Conservation (phyloP, 2,888 invertebrate species). For the Scaptomyza parva region DNA sequence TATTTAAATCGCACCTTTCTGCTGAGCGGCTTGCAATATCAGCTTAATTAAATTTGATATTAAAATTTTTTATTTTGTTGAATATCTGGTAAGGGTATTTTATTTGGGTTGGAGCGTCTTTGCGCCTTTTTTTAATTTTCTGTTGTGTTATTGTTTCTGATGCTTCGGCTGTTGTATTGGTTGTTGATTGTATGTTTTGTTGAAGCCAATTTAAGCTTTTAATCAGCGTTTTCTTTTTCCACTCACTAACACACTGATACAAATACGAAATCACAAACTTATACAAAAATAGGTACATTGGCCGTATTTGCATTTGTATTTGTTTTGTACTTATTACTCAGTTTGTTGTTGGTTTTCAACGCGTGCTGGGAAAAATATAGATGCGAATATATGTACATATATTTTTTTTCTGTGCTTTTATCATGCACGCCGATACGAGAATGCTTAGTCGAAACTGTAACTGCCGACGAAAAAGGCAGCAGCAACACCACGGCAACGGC, state of each 20-base stretch:
- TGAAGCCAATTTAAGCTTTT: slow-evolving; percentile 62
- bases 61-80: slow-evolving; percentile 19
- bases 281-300: slow-evolving; percentile 13
- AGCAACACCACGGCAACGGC: slow-evolving; percentile 7
- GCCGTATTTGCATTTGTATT: slow-evolving; percentile 22
- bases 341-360: slow-evolving; percentile 21
- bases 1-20: slow-evolving; percentile 64
- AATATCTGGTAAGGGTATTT: slow-evolving; percentile 14
- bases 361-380: slow-evolving; percentile 25
- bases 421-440: slow-evolving; percentile 40
- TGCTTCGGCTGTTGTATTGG: slow-evolving; percentile 35
- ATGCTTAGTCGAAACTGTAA: slow-evolving; percentile 38
- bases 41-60: slow-evolving; percentile 40
- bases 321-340: slow-evolving; percentile 27
- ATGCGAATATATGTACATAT: slow-evolving; percentile 8
- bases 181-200: slow-evolving; percentile 28
- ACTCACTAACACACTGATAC: slow-evolving; percentile 18
- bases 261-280: slow-evolving; percentile 8
- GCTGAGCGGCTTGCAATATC: slow-evolving; percentile 56
- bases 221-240: slow-evolving; percentile 37
- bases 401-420: slow-evolving; percentile 14
- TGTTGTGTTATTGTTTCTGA: slow-evolving; percentile 27
- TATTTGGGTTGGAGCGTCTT: slow-evolving; percentile 40
- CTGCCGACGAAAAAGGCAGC: slow-evolving; percentile 25
- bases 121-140: slow-evolving; percentile 33